These are phyloP conservation scores for Thecophora atra DNA, from an alignment of 2,888 invertebrate genomes.

Conservation along the genomic window DNA sequence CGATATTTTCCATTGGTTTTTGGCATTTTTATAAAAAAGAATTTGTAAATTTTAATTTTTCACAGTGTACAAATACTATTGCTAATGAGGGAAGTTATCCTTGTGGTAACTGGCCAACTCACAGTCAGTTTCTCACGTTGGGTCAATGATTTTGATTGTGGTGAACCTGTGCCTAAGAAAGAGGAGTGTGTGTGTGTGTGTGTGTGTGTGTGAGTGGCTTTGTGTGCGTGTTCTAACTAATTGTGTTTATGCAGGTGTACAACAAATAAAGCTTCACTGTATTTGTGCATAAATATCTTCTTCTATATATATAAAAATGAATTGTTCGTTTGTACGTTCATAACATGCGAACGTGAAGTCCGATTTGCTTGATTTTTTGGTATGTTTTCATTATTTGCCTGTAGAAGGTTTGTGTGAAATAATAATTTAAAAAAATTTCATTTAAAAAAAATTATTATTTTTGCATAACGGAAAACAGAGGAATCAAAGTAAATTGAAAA, in stretches of 20 bases:
- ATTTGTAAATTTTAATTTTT: background rate
- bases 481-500: too few species aligned
- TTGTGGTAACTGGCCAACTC: conserved; percentile 17
- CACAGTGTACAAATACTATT: conserved; percentile 12
- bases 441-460: too few species aligned
- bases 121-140: conserved; percentile 34
- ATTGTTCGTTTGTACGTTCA: too few species aligned
- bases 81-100: background rate
- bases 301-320: too few species aligned
- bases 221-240: background rate
- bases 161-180: conserved; percentile 19
- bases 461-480: too few species aligned
- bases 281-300: background rate
- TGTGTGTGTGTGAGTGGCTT: background rate
- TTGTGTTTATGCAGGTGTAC: background rate
- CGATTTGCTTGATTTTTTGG: too few species aligned
- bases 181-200: background rate
- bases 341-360: too few species aligned
- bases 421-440: too few species aligned
- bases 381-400: too few species aligned
- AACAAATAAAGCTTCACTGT: background rate
- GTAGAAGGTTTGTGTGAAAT: too few species aligned
- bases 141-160: conserved; percentile 36
- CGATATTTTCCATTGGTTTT: background rate
- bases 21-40: too few species aligned